Evolutionary conservation across 2,113 vertebrate genomes (phyloP).

Genomic region (Genyomyrus donnyi): DNA sequence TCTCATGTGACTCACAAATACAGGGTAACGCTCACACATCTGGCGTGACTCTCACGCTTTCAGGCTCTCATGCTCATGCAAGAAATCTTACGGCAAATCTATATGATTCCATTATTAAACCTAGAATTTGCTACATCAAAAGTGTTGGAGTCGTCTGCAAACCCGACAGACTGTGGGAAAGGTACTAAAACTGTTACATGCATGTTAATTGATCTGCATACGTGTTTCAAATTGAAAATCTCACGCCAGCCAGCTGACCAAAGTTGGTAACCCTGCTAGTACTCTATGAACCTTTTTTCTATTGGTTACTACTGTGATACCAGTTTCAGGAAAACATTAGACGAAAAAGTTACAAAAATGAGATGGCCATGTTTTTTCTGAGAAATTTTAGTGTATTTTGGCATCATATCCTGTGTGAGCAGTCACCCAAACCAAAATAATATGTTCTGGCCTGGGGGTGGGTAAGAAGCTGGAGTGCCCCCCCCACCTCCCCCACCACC

Average conservation of each 20-base stretch:
- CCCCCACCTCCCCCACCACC: background rate
- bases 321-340: background rate
- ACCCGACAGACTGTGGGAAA: background rate
- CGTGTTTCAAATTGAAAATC: background rate
- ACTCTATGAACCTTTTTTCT: background rate
- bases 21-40: background rate
- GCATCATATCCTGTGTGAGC: background rate
- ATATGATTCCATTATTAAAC: background rate
- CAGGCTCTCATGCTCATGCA: background rate
- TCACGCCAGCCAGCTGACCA: background rate
- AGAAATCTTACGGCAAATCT: background rate
- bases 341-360: background rate
- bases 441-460: background rate
- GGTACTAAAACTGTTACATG: background rate
- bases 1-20: background rate
- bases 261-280: background rate
- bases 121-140: background rate
- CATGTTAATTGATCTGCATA: background rate
- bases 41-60: background rate
- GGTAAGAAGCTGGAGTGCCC: background rate
- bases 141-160: background rate
- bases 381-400: background rate
- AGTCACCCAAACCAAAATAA: background rate
- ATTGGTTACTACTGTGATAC: background rate
- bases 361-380: background rate